A percentile compares a stretch with the other conserved stretches of the same genome.
phyloP scores from a whole-genome alignment of 2,113 vertebrate genomes.

The Leptobrachium ailaonicum region DNA sequence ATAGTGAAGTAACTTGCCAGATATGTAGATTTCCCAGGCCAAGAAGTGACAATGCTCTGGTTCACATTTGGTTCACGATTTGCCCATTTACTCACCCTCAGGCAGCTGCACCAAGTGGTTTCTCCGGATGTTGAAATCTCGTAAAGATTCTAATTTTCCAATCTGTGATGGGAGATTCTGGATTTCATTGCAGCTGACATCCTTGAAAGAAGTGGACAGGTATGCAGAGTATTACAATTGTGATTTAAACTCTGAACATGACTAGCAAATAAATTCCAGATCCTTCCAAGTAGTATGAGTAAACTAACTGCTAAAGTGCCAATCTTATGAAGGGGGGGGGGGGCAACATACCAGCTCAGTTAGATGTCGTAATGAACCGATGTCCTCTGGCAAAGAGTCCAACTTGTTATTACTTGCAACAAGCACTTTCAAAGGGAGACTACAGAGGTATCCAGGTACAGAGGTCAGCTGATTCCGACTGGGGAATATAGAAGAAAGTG shows the following conservation, averaged over 20 bases:
- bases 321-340: too few species aligned
- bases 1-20: too few species aligned
- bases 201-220: slow-evolving; percentile 66
- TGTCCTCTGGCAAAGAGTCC: slow-evolving; percentile 90
- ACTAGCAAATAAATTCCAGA: too few species aligned
- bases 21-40: too few species aligned
- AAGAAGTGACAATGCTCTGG: too few species aligned
- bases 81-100: slow-evolving; percentile 73
- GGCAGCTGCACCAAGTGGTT: slow-evolving; percentile 89
- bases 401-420: slow-evolving; percentile 97
- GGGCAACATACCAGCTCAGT: slow-evolving; percentile 84
- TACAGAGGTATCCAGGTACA: slow-evolving; percentile 85
- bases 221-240: too few species aligned
- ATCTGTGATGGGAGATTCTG: slow-evolving; percentile 90
- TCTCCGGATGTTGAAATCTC: slow-evolving; percentile 91
- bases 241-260: too few species aligned
- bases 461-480: slow-evolving; percentile 94
- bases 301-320: too few species aligned
- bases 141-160: slow-evolving; percentile 81
- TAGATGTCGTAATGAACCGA: slow-evolving; percentile 85
- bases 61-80: background rate
- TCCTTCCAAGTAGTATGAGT: too few species aligned
- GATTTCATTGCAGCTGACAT: slow-evolving; percentile 97
- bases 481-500: slow-evolving; percentile 45
- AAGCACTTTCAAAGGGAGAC: slow-evolving; percentile 90